Evolutionary conservation across 2,888 invertebrate species (phyloP), one percentile per base, ranked within the genome.

Genomic region (Sarcophaga caerulescens): DNA sequence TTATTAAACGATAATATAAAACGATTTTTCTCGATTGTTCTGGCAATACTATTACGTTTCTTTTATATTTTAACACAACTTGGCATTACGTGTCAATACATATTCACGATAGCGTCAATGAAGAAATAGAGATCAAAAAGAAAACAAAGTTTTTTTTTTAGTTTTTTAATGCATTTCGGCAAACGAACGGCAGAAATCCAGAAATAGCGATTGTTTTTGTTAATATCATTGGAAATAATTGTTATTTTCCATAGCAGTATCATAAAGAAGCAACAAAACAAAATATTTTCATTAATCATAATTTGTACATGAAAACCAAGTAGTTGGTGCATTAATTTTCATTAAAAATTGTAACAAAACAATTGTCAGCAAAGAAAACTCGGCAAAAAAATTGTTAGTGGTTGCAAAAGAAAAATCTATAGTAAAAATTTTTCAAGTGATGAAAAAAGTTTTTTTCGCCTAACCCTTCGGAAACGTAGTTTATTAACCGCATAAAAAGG

Each of bases 51-150:
- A 57, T 35, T 35, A 35, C 1, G 0, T 10, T 35, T 35, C 10
- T 35, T 35, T 35, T 35, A 35, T 35, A 10, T 35, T 35, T 35
- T 2, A 35, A 21, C 0, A 35, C 2, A 62, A 80, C 73, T 25
- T 70, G 81, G 65, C 35, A 19, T 4, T 63, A 59, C 76, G 35
- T 52, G 63, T 78, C 8, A 8, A 21, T 44, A 17, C 8, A 70
- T 19, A 77, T 77, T 77, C 71, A 82, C 75, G 66, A 82, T 68
- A 82, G 71, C 2, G 63, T 21, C 12, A 6, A 23, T 23, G 17
- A 70, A 69, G 70, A 81, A 81, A n/a, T 57, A 76, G 63, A 76
- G 14, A 69, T 44, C 81, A 81, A 60, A 70, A 82, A 45, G 52
- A 71, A 71, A 71, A 82, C 65, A 73, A 60, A 71, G 62, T 23